Percentiles rank a stretch among this genome's conserved stretches.
phyloP scores from a whole-genome alignment of 1,140 invertebrate genomes.

The Trichoplusia ni region DNA sequence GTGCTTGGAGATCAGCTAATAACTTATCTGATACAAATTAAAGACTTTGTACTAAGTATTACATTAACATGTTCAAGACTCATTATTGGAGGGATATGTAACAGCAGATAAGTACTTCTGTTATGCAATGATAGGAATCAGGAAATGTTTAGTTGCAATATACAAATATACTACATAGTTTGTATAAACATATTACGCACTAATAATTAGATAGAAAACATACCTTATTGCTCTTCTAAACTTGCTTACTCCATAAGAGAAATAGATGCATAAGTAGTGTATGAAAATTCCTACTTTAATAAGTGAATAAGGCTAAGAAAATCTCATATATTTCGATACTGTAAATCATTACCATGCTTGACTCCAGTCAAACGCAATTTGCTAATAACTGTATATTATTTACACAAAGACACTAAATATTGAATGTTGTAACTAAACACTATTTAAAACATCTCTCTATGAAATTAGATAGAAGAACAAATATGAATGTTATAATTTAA shows the following conservation, averaged over 20 bases:
- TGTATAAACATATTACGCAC: not conserved
- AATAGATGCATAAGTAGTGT: not conserved
- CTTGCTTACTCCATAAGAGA: constrained; percentile 1
- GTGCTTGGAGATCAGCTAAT: too few species aligned
- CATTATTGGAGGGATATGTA: not conserved
- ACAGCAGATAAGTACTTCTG: not conserved
- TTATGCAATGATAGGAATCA: not conserved
- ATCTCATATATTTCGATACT: too few species aligned
- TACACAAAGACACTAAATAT: not conserved
- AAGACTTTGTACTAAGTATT: constrained; percentile 14
- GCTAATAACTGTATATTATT: not conserved
- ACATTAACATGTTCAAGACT: constrained; percentile 20
- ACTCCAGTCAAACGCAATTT: too few species aligned
- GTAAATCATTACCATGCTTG: too few species aligned
- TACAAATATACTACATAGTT: not conserved
- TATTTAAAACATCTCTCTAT: constrained; percentile 11
- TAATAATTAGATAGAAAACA: not conserved
- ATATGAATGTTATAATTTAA: constrained; percentile 1
- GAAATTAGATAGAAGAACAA: not conserved
- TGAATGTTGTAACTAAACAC: constrained; percentile 23
- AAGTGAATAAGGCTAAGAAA: too few species aligned
- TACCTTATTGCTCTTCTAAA: not conserved
- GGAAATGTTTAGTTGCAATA: constrained; percentile 21
- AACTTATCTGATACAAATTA: too few species aligned
- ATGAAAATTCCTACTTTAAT: too few species aligned